Percentiles rank a stretch among this genome's conserved stretches.
Evolutionary conservation across 2,113 vertebrate genomes (phyloP).

Genomic region (human (Homo sapiens)): DNA sequence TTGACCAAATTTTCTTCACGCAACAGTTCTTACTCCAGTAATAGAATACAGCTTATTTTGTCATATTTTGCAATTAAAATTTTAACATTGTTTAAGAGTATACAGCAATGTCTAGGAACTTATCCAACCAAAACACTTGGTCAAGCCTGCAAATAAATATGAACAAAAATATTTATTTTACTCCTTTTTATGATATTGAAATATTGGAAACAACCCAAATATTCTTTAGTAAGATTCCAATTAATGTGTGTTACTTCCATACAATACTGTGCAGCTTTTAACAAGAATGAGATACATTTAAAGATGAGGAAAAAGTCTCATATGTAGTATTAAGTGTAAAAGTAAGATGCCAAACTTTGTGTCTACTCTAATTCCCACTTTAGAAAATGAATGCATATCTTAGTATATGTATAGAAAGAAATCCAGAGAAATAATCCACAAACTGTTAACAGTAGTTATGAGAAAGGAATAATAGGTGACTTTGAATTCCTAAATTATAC

Average conservation of each 20-base stretch:
- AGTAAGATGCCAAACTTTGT: background rate
- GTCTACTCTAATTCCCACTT: background rate
- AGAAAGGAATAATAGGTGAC: background rate
- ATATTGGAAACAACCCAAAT: background rate
- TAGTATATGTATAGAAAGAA: background rate
- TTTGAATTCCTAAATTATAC: conserved; percentile 46
- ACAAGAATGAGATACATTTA: background rate
- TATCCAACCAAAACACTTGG: background rate
- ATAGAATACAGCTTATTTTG: background rate
- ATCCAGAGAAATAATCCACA: background rate
- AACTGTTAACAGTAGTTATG: background rate
- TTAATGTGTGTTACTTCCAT: background rate
- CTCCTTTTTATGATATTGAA: conserved; percentile 8
- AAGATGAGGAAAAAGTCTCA: background rate
- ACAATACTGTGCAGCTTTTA: background rate
- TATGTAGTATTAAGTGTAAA: background rate
- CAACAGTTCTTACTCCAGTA: background rate
- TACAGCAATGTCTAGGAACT: background rate
- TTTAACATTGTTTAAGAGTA: background rate
- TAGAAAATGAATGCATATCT: background rate
- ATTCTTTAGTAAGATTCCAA: background rate
- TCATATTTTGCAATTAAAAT: background rate
- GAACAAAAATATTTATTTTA: conserved; percentile 1
- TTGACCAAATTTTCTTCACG: background rate
- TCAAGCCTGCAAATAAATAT: background rate